Evolutionary conservation across 2,113 vertebrate genomes (phyloP).

Genomic region (Sinocyclocheilus rhinocerous): DNA sequence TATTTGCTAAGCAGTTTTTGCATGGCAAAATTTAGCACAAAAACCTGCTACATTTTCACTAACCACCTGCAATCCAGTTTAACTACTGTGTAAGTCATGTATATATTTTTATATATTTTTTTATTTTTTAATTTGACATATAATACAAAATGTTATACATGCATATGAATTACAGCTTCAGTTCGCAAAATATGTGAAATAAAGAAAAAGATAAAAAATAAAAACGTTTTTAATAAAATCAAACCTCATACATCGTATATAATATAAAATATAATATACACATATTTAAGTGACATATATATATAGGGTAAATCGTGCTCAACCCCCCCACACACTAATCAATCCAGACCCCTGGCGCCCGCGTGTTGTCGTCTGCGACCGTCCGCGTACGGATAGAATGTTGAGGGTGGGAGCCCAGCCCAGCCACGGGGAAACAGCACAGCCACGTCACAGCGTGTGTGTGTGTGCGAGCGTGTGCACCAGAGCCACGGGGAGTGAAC

Average conservation of each 20-base stretch:
- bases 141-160: too few relatives aligned
- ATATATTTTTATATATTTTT: too few relatives aligned
- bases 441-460: conserved; percentile 49
- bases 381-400: conserved; percentile 51
- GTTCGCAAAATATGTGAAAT: too few relatives aligned
- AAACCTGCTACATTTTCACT: not conserved
- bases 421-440: conserved; percentile 53
- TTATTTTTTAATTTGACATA: too few relatives aligned
- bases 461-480: conserved; percentile 20
- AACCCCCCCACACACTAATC: conserved; percentile 54
- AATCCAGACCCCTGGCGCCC: conserved; percentile 55
- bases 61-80: not conserved
- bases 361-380: conserved; percentile 44
- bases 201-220: too few relatives aligned
- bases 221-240: too few relatives aligned
- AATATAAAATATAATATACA: too few relatives aligned
- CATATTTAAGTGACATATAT: too few relatives aligned
- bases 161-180: too few relatives aligned
- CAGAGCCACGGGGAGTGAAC: conserved; percentile 58
- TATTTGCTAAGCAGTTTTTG: not conserved
- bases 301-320: conserved; percentile 40
- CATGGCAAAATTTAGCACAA: not conserved
- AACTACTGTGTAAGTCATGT: not conserved
- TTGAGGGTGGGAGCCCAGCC: conserved; percentile 52
- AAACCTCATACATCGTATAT: too few relatives aligned